Evolutionary conservation across 2,113 vertebrate species (phyloP).

Genomic region (Catagonus wagneri): DNA sequence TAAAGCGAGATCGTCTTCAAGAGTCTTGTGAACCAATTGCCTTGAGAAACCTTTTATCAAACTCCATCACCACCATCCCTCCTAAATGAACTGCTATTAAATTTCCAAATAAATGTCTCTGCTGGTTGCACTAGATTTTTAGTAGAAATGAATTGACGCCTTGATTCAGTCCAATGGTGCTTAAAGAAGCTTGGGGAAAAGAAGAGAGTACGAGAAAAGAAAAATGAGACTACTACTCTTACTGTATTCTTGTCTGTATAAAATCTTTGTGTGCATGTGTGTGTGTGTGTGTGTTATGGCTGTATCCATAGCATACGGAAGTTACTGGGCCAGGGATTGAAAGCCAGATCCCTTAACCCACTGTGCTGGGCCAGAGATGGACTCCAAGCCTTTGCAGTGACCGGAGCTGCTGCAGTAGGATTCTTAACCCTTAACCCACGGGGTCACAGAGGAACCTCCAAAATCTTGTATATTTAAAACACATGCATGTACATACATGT

Average conservation of each 20-base stretch:
- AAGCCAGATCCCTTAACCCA: no score
- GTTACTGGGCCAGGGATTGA: no score
- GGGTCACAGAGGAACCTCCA: not conserved
- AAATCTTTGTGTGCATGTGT: no score
- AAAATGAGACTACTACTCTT: not conserved
- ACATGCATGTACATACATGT: not conserved
- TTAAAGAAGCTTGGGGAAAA: not conserved
- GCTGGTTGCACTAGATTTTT: constrained; percentile 31
- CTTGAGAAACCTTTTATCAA: constrained; percentile 55
- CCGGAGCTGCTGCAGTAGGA: no score
- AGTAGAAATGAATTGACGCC: not conserved
- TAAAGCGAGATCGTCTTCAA: constrained; percentile 57
- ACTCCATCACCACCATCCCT: not conserved
- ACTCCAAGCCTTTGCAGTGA: no score
- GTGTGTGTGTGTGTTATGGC: no score
- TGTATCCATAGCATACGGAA: no score
- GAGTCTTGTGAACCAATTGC: constrained; percentile 14
- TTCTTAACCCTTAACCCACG: not conserved
- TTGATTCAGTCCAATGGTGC: not conserved
- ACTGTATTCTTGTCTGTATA: not conserved
- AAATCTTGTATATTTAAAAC: not conserved
- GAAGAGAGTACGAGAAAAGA: not conserved
- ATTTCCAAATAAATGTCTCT: constrained; percentile 62
- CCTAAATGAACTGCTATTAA: constrained; percentile 51
- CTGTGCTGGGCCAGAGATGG: no score